phyloP scores from a whole-genome alignment of 2,113 vertebrate species.

The Beaufortia kweichowensis region DNA sequence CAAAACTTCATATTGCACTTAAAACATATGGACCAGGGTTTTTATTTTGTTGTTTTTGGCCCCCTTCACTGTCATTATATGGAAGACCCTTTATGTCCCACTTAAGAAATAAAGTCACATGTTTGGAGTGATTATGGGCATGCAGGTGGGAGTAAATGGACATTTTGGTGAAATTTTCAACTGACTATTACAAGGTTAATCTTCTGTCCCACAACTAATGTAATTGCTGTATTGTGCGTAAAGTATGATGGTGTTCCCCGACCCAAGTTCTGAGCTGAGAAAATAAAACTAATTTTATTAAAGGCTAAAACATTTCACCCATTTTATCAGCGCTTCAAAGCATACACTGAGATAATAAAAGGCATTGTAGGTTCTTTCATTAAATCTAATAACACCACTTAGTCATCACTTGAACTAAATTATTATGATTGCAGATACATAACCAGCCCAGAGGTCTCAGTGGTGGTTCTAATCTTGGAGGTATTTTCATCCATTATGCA shows the following conservation, averaged over 20 bases:
- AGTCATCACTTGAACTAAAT: constrained; percentile 2
- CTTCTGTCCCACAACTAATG: not conserved
- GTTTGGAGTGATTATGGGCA: no score
- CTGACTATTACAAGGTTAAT: not conserved
- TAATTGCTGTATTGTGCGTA: not conserved
- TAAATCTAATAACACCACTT: not conserved
- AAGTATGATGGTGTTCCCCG: not conserved
- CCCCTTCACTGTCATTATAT: no score
- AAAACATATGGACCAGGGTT: no score
- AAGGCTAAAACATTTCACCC: not conserved
- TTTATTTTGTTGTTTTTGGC: no score
- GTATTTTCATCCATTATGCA: constrained; percentile 27
- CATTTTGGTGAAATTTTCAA: not conserved
- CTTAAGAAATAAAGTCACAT: no score
- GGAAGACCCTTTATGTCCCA: no score
- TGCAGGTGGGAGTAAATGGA: no score
- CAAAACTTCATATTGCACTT: no score
- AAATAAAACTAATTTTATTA: not conserved
- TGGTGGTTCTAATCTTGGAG: not conserved
- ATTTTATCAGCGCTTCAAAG: not conserved
- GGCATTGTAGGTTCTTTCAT: not conserved
- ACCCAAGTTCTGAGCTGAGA: not conserved
- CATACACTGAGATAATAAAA: constrained; percentile 2
- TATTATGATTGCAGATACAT: constrained; percentile 15
- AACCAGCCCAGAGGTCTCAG: constrained; percentile 25